Evolutionary conservation across 2,888 invertebrate genomes (phyloP), one percentile per base, ranked within the genome.

Genomic region (Neoascia interrupta): DNA sequence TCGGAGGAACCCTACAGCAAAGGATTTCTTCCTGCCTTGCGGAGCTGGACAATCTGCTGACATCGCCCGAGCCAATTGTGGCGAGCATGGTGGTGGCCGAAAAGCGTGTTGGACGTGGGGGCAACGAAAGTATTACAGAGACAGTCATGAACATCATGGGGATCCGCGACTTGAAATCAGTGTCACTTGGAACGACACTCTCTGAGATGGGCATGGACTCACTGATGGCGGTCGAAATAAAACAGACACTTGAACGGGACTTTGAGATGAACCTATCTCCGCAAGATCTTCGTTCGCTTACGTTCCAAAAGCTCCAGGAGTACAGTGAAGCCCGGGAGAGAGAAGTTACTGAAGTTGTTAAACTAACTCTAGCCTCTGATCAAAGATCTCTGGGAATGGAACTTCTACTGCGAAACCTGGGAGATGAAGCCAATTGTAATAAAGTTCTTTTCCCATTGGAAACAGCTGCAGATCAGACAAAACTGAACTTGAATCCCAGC

Each of bases 191-290:
- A 84, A 91, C 93, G 0, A 92, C 94, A 0, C 90, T 99, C 1
- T 95, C 96, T 1, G 98, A 98, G 86, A 90, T 99, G 81, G 98
- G 98, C 28, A 95, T 99, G 93, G 98, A 99, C 89, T 98, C 98
- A 1, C 93, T 98, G 90, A 98, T 97, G 96, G 96, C 96, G 0
- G 96, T 97, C 0, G 98, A 99, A 89, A 96, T 99, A 82, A 97
- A 97, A 83, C 97, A 97, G 88, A 94, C 94, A 0, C 88, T 97
- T 1, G 97, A 97, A 87, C 90, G 96, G 83, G 96, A 97, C 86
- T 97, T 94, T 85, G 97, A 97, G 85, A 90, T 98, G 58, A 93
- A 94, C 86, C 90, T 98, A 2, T 93, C 96, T 0, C 94, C 96
- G 3, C 95, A 96, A 85, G 97, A 97, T 82, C 93, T 97, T 69